Percentiles rank a stretch among this genome's conserved stretches.
These are phyloP conservation scores for Dicycla oo DNA, from an alignment of 2,888 invertebrate genomes.

Conservation along the genomic window DNA sequence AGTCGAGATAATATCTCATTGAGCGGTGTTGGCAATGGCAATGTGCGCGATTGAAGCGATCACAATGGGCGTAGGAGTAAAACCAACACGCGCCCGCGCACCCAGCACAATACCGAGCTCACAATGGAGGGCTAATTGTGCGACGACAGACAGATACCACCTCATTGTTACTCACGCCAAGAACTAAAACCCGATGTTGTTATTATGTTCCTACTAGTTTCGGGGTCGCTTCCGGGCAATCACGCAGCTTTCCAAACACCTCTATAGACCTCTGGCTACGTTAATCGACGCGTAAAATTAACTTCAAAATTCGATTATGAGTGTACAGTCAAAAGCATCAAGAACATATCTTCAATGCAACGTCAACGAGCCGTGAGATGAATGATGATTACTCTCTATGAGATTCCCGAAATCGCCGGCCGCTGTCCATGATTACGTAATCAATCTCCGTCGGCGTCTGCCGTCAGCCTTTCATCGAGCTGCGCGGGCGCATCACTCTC, in stretches of 20 bases:
- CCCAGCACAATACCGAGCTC: conserved; percentile 75
- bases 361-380: conserved; percentile 87
- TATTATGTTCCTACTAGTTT: conserved; percentile 66
- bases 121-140: conserved; percentile 88
- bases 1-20: conserved; percentile 85
- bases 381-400: conserved; percentile 88
- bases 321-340: conserved; percentile 72
- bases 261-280: conserved; percentile 61
- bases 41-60: conserved; percentile 79
- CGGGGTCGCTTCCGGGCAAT: conserved; percentile 65
- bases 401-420: conserved; percentile 84
- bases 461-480: conserved; percentile 87
- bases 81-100: conserved; percentile 85
- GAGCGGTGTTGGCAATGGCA: conserved; percentile 79
- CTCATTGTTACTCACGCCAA: conserved; percentile 76
- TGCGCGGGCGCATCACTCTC: conserved; percentile 83
- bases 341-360: conserved; percentile 75
- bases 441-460: conserved; percentile 87
- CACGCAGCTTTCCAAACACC: conserved; percentile 64
- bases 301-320: conserved; percentile 73
- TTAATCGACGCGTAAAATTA: conserved; percentile 77
- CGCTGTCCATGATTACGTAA: conserved; percentile 88
- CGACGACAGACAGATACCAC: conserved; percentile 85
- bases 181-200: conserved; percentile 70
- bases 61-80: conserved; percentile 88